phyloP scores from a whole-genome alignment of 2,113 vertebrate genomes.

The Gallinago paraguaiae region DNA sequence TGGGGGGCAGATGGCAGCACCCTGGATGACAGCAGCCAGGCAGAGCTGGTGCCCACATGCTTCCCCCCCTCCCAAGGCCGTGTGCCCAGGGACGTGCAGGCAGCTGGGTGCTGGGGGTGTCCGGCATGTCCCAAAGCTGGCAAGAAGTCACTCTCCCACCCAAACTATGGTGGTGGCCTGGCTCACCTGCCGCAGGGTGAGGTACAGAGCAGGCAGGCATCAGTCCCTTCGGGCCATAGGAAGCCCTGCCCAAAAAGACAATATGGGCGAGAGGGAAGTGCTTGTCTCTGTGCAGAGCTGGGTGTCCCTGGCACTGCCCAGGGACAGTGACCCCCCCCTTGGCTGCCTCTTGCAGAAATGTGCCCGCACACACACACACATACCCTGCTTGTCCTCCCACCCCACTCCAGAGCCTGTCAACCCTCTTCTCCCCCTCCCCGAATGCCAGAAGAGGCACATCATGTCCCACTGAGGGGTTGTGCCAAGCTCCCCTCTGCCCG shows the following conservation, averaged over 20 bases:
- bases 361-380: neutral
- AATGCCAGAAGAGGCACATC: neutral
- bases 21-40: neutral
- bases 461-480: neutral
- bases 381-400: neutral
- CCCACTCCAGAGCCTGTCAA: neutral
- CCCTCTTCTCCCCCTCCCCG: neutral
- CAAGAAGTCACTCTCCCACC: neutral
- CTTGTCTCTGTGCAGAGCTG: neutral
- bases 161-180: neutral
- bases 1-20: neutral
- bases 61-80: neutral
- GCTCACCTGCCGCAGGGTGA: fast-evolving
- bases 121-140: neutral
- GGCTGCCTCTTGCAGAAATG: neutral
- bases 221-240: neutral
- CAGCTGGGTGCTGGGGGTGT: neutral
- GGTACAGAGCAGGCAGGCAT: fast-evolving
- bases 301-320: neutral
- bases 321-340: neutral
- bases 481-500: neutral
- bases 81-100: neutral
- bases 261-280: fast-evolving
- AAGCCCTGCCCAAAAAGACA: neutral
- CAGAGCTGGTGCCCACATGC: fast-evolving